Conservation (phyloP, 2,797 vertebrate species). For the Oceanodroma leucorhoa region DNA sequence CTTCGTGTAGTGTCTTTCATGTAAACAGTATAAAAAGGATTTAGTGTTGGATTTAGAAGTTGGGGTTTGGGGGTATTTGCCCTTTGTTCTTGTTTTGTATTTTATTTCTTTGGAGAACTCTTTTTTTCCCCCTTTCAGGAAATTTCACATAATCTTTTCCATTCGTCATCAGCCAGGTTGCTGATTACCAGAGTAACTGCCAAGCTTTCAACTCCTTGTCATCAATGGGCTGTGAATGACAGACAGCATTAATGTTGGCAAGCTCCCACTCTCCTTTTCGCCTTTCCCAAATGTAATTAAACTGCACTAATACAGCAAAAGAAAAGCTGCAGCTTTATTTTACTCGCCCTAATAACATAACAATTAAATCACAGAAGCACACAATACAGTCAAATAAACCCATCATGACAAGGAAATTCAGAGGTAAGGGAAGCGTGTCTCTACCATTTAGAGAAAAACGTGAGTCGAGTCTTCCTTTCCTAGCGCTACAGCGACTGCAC, state of each 20-base stretch:
- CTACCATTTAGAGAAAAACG: neutral
- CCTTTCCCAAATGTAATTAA: constrained; percentile 73
- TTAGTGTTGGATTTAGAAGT: constrained; percentile 10
- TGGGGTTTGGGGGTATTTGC: neutral
- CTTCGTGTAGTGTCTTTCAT: neutral
- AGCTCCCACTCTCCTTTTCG: constrained; percentile 66
- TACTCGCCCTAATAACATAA: constrained; percentile 58
- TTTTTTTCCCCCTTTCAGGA: constrained; percentile 13
- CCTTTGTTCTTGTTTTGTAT: constrained; percentile 56
- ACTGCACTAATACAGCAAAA: constrained; percentile 59
- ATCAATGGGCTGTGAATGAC: constrained; percentile 73
- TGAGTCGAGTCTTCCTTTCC: neutral
- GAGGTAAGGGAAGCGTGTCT: neutral
- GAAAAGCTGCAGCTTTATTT: constrained; percentile 70
- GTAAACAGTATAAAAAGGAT: constrained; percentile 23
- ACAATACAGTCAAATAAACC: constrained; percentile 41
- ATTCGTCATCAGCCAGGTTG: constrained; percentile 72
- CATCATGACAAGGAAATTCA: constrained; percentile 26
- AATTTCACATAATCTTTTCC: constrained; percentile 68
- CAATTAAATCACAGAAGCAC: constrained; percentile 57
- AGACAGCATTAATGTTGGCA: constrained; percentile 73
- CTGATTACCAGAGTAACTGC: constrained; percentile 71
- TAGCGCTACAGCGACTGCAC: neutral
- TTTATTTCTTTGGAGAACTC: constrained; percentile 52
- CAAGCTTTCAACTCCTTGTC: constrained; percentile 75